phyloP scores from a whole-genome alignment of 2,113 vertebrate species.

The Pitta sordida region DNA sequence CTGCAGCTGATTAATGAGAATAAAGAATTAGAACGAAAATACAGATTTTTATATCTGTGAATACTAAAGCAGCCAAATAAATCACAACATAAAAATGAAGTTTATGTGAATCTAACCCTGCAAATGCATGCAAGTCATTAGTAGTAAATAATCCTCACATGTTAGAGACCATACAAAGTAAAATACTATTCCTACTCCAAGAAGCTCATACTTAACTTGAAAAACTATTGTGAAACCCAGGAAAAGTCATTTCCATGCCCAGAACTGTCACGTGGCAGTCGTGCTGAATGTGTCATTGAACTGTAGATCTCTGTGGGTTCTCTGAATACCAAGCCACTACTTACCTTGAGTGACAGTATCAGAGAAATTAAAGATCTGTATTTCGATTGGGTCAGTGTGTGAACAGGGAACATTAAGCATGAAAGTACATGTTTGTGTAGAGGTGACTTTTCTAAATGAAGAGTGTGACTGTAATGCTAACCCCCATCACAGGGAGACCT shows the following conservation, averaged over 20 bases:
- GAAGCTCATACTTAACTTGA: neutral
- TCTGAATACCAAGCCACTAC: neutral
- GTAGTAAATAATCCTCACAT: neutral
- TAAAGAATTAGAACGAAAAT: neutral
- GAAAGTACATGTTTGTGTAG: neutral
- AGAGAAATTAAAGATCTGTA: neutral
- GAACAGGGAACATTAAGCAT: neutral
- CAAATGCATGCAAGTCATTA: neutral
- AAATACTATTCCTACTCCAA: neutral
- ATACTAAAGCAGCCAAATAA: conserved; percentile 21
- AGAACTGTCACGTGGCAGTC: neutral
- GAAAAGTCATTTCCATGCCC: neutral
- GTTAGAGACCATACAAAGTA: neutral
- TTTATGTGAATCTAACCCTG: neutral
- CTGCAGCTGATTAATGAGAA: neutral
- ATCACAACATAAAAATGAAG: neutral
- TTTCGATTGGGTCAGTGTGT: neutral
- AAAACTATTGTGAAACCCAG: neutral
- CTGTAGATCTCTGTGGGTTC: neutral
- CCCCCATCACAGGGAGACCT: neutral
- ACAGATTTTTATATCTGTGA: neutral
- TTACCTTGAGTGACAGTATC: neutral
- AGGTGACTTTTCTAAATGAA: neutral
- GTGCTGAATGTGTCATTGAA: neutral
- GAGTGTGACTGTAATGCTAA: neutral